Evolutionary conservation across 2,113 vertebrate species (phyloP), one percentile per base, ranked within the genome.

Genomic region (Lamprotornis superbus): DNA sequence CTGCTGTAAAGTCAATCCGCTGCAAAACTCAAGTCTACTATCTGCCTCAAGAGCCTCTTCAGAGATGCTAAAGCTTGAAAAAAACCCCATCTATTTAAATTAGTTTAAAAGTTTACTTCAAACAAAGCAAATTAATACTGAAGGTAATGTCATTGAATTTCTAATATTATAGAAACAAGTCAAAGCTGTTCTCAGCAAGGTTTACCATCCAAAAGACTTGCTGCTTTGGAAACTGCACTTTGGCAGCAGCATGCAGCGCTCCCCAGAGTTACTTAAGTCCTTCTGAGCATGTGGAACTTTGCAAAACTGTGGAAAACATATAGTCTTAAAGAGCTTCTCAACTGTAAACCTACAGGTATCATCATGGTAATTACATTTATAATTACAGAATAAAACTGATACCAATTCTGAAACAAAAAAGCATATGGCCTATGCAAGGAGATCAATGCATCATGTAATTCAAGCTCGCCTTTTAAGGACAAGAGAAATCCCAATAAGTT

Each of bases 111-210:
- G 46, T 88, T 89, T 89, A 78, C 40, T 19, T 74, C 47, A 64
- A 70, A 64, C n/a, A 93, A 84, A 74, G 15, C 5, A 86, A 92
- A 93, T 89, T 71, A 94, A 84, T 74, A 89, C n/a, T 83, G 35
- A 92, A 87, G 23, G 49, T 79, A 68, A 35, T 56, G 19, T 80
- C 70, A 91, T 3, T 70, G 74, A 84, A 91, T 84, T 46, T 46
- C 39, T 59, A 84, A 8, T 91, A 87, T 42, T 71, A 75, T 0
- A 92, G 33, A 90, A 95, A 86, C 25, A 79, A 75, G 35, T 71
- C 31, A 70, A 63, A 88, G 77, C 40, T 68, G 5, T 39, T 81
- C 39, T 83, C 40, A 71, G 44, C n/a, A 65, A 94, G 31, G 53
- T 39, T 78, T 81, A 90, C 52, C 70, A 70, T 59, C 37, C 47